Evolutionary conservation across 2,888 invertebrate species (phyloP).

Genomic region (Ectemnius lituratus): DNA sequence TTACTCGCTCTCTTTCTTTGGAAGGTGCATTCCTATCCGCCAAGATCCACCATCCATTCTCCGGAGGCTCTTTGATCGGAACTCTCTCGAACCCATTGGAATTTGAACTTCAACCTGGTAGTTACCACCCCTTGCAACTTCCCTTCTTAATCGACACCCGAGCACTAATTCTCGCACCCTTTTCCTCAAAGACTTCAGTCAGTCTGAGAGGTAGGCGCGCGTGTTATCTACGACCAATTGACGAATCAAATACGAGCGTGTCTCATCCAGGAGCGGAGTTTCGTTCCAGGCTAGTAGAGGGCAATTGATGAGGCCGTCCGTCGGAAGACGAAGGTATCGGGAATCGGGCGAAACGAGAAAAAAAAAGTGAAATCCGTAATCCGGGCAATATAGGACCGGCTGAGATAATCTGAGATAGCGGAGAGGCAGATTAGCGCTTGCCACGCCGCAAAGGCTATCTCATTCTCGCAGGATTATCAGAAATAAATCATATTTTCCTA

Average conservation of each 20-base stretch:
- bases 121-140: slow-evolving; percentile 19
- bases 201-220: too few species aligned
- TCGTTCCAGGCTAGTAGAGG: slow-evolving; percentile 8
- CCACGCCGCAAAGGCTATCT: slow-evolving; percentile 74
- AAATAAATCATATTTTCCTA: slow-evolving; percentile 77
- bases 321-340: slow-evolving; percentile 22
- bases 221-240: too few species aligned
- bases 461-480: slow-evolving; percentile 74
- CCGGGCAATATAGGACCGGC: slow-evolving; percentile 72
- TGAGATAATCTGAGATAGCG: slow-evolving; percentile 74
- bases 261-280: not conserved
- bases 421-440: slow-evolving; percentile 65
- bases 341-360: slow-evolving; percentile 13
- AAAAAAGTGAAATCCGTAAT: slow-evolving; percentile 69
- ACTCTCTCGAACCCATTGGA: slow-evolving; percentile 29
- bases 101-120: slow-evolving; percentile 41
- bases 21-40: slow-evolving; percentile 55
- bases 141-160: slow-evolving; percentile 24
- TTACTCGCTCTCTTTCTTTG: slow-evolving; percentile 62
- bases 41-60: slow-evolving; percentile 55
- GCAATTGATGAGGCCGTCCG: slow-evolving; percentile 20
- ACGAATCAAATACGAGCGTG: not conserved
- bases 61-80: slow-evolving; percentile 47
- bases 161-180: slow-evolving; percentile 12
- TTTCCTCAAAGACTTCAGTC: not conserved